phyloP scores from a whole-genome alignment of 2,113 vertebrate genomes.

The Thomomys bottae region DNA sequence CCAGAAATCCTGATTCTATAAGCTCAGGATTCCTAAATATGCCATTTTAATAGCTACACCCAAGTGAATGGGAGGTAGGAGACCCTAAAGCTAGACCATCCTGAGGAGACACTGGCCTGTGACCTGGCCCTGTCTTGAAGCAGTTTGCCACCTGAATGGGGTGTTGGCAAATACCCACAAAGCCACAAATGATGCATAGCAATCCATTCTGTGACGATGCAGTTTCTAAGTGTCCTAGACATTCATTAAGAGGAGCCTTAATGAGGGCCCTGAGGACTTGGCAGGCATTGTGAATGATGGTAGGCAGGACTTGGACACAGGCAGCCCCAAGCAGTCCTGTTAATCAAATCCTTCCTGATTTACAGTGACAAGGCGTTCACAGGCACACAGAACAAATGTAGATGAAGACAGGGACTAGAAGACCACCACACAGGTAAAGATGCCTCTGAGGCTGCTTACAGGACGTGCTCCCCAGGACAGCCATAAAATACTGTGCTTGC shows the following conservation, averaged over 20 bases:
- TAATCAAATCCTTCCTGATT: background rate
- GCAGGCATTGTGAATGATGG: background rate
- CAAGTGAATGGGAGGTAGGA: background rate
- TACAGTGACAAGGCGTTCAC: background rate
- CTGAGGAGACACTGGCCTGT: background rate
- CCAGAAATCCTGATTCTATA: constrained; percentile 11
- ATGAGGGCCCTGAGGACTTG: background rate
- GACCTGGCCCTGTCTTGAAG: background rate
- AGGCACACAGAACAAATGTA: too few relatives aligned
- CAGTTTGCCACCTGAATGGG: background rate
- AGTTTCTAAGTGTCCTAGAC: background rate
- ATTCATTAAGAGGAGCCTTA: background rate
- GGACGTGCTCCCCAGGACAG: background rate
- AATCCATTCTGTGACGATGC: too few relatives aligned
- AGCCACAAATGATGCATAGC: background rate
- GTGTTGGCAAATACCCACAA: background rate
- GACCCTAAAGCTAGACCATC: background rate
- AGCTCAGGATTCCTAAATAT: background rate
- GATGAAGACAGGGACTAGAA: background rate
- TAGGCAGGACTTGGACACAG: background rate
- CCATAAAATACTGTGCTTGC: constrained; percentile 23
- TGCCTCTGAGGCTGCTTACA: background rate
- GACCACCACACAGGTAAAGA: background rate
- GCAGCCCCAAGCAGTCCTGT: background rate
- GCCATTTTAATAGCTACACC: background rate